Conservation (phyloP, 2,888 invertebrate species). For the Sarcophaga subvicina region DNA sequence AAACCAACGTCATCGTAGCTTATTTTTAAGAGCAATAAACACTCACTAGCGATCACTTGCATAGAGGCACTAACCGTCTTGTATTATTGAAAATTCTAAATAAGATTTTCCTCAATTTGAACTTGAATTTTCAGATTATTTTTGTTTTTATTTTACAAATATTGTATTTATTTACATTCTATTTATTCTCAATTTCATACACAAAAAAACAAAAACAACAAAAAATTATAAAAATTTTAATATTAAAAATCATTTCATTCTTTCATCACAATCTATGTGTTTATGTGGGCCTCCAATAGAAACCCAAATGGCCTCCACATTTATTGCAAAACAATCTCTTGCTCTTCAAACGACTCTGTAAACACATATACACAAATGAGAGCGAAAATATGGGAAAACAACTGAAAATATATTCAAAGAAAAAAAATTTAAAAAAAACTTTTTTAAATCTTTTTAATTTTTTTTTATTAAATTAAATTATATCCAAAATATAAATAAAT, state of each 20-base stretch:
- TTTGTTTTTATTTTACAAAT: slow-evolving; percentile 27
- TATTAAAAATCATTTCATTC: background rate
- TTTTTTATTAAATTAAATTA: no score
- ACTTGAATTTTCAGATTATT: slow-evolving; percentile 35
- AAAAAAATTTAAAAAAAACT: background rate
- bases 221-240: background rate
- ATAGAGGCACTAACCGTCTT: background rate
- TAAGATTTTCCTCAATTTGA: slow-evolving; percentile 27
- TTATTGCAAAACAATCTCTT: slow-evolving; percentile 79
- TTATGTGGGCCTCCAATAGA: slow-evolving; percentile 74
- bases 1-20: background rate
- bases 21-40: slow-evolving; percentile 27
- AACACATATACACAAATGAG: slow-evolving; percentile 77
- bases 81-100: background rate
- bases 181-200: background rate
- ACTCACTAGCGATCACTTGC: background rate
- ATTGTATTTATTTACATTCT: slow-evolving; percentile 41
- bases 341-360: slow-evolving; percentile 77
- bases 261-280: slow-evolving; percentile 21
- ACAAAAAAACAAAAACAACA: background rate
- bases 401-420: slow-evolving; percentile 69
- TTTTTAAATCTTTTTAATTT: no score
- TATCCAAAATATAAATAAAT: no score
- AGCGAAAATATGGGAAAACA: slow-evolving; percentile 80
- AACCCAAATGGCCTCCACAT: slow-evolving; percentile 80